Evolutionary conservation across 2,797 vertebrate genomes (phyloP), one percentile per base, ranked within the genome.

Genomic region (Melanotaenia nigrans): DNA sequence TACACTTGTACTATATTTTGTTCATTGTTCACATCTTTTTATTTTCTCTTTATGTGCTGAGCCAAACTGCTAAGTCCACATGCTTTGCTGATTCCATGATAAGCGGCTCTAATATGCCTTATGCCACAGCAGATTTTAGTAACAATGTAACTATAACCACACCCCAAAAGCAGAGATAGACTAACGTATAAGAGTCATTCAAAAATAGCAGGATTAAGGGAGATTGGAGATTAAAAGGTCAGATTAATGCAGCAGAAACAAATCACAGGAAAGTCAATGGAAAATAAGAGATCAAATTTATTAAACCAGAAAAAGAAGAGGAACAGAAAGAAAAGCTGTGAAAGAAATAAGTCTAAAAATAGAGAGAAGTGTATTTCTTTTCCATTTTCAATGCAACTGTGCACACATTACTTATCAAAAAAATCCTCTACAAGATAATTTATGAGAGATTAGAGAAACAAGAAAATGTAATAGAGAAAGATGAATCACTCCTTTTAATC

Each of bases 401-500:
- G 12, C 7, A 38, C 30, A 11, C 24, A 47, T 16, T 45, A 51
- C 22, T 14, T 30, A 24, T 42, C 40, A 33, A 33, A 16, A 61
- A 0, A n/a, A 49, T 63, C 11, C 40, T 30, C 59, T 55, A 24
- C 51, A 40, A 56, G 30, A 64, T 61, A 1, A 42, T 59, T 24
- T 42, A 36, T 38, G 4, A 64, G 16, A 35, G 4, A 71, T 18
- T 12, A 20, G 68, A 73, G 40, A 71, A 7, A 61, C 33, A n/a
- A 49, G 14, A 59, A 12, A 61, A n/a, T 45, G 20, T 49, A 24
- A 24, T 35, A 22, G 14, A 5, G 45, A 14, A 55, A 49, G 14
- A 73, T 40, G 0, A 67, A 77, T 73, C 40, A 18, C 57, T 85
- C 25, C 10, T 38, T 86, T 42, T 84, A 83, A 89, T 87, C 84